Evolutionary conservation across 1,140 invertebrate species (phyloP).

Genomic region (Ceratosolen fusciceps): DNA sequence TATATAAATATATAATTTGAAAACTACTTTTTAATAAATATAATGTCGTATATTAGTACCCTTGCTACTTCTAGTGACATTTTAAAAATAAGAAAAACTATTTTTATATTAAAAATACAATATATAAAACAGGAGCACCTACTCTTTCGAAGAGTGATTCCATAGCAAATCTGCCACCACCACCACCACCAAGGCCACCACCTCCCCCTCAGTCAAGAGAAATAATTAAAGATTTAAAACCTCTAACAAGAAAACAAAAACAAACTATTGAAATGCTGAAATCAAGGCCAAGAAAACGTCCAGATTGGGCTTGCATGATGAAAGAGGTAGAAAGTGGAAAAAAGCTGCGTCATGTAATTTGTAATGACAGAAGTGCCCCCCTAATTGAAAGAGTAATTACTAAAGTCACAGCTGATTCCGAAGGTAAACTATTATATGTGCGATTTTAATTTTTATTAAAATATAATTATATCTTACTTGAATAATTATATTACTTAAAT

Average conservation of each 20-base stretch:
- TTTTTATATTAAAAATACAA: too few species aligned
- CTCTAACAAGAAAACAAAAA: constrained; percentile 71
- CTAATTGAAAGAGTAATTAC: constrained; percentile 72
- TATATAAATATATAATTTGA: too few species aligned
- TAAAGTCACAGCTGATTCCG: constrained; percentile 72
- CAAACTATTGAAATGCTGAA: constrained; percentile 77
- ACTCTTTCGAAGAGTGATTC: constrained; percentile 42
- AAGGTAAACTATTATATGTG: constrained; percentile 65
- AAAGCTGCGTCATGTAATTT: constrained; percentile 84
- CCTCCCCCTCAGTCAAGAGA: constrained; percentile 76
- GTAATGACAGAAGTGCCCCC: constrained; percentile 83
- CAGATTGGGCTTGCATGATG: constrained; percentile 91
- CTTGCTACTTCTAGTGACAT: too few species aligned
- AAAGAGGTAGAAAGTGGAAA: constrained; percentile 87
- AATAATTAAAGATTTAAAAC: constrained; percentile 68
- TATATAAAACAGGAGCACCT: too few species aligned
- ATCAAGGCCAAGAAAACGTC: constrained; percentile 82
- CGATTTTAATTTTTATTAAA: too few species aligned
- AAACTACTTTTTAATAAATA: too few species aligned
- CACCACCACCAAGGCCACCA: constrained; percentile 80
- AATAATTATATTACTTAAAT: too few species aligned
- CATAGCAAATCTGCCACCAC: constrained; percentile 70
- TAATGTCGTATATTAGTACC: too few species aligned
- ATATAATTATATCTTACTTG: too few species aligned
- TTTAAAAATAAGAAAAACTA: too few species aligned